These are phyloP conservation scores for Drosophila bocki DNA, from an alignment of 1,140 invertebrate species.

Conservation along the genomic window DNA sequence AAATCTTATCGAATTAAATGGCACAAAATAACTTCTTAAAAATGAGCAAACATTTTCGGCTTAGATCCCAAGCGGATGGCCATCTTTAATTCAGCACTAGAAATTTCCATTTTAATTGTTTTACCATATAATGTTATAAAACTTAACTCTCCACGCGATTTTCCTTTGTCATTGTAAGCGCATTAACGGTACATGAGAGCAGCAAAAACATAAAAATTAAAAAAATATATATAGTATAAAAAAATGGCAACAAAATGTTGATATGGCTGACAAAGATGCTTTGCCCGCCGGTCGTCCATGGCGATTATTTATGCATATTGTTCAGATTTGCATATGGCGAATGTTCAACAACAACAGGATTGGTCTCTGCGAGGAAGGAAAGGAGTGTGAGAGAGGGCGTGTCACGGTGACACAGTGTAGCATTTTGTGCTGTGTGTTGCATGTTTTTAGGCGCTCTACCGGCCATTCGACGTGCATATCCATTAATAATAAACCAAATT, in stretches of 20 bases:
- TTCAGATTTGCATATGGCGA: conserved; percentile 57
- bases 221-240: not conserved
- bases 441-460: conserved; percentile 46
- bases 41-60: not conserved
- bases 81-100: conserved; percentile 25
- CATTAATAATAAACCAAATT: conserved; percentile 60
- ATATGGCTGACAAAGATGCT: conserved; percentile 48
- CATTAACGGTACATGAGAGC: conserved; percentile 15
- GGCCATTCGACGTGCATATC: conserved; percentile 40
- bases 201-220: conserved; percentile 11
- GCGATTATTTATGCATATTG: conserved; percentile 63
- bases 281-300: conserved; percentile 27
- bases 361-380: not conserved
- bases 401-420: conserved; percentile 47
- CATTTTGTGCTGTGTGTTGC: conserved; percentile 51
- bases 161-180: conserved; percentile 33
- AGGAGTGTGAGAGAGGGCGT: not conserved
- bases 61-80: not conserved
- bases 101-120: conserved; percentile 36
- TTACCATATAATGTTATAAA: conserved; percentile 16
- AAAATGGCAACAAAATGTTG: conserved; percentile 50
- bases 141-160: not conserved
- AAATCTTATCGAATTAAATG: not conserved
- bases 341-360: conserved; percentile 35
- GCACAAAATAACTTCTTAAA: not conserved